A percentile compares a stretch with the other conserved stretches of the same genome.
phyloP scores from a whole-genome alignment of 1,140 invertebrate species.

The Caerostris extrusa region DNA sequence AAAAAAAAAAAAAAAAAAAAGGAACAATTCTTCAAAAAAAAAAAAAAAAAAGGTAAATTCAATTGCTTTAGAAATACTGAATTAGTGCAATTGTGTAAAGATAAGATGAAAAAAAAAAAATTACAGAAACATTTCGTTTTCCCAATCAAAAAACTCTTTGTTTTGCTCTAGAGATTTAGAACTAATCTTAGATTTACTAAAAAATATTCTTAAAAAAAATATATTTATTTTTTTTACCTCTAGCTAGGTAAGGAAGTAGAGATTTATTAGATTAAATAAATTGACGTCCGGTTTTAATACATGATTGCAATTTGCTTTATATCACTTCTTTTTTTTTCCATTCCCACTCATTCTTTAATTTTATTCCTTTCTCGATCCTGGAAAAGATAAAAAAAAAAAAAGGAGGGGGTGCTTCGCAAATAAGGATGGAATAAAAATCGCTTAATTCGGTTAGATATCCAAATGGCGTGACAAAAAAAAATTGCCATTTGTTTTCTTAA shows the following conservation, averaged over 20 bases:
- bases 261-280: conserved; percentile 72
- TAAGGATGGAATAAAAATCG: conserved; percentile 24
- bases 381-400: neutral
- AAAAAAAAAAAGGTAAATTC: neutral
- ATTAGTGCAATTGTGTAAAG: conserved; percentile 35
- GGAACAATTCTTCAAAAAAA: neutral
- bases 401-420: neutral
- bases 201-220: conserved; percentile 47
- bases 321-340: neutral
- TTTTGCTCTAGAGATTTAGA: conserved; percentile 48
- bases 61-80: conserved; percentile 1
- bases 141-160: conserved; percentile 6
- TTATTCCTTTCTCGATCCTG: too few relatives aligned
- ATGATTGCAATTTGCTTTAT: conserved; percentile 35
- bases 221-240: neutral
- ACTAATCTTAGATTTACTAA: conserved; percentile 27
- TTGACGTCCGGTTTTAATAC: conserved; percentile 54
- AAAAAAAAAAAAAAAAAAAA: neutral
- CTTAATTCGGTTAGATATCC: conserved; percentile 27
- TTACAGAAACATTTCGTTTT: neutral
- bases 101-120: neutral
- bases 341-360: neutral
- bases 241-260: conserved; percentile 7
- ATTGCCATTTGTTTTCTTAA: conserved; percentile 4
- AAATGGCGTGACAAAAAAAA: conserved; percentile 18